Percentiles rank a stretch among this genome's conserved stretches.
phyloP scores from a whole-genome alignment of 2,888 invertebrate species.

The Cerastis leucographa region DNA sequence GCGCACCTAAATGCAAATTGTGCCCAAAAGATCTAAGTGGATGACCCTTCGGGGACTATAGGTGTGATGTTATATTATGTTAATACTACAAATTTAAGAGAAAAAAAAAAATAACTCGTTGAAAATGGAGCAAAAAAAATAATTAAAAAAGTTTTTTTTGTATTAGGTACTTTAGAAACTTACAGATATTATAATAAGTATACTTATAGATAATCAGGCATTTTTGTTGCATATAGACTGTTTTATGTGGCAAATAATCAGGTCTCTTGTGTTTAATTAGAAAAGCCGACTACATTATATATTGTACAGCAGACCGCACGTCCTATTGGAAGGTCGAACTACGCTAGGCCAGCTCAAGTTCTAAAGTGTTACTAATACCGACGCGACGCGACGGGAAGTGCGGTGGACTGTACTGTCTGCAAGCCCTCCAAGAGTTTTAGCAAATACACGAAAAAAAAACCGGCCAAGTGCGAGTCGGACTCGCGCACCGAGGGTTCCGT shows the following conservation, averaged over 20 bases:
- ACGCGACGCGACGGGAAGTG: not conserved
- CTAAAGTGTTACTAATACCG: not conserved
- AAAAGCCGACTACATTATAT: not conserved
- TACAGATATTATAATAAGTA: too few relatives aligned
- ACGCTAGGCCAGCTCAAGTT: not conserved
- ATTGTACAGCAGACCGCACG: not conserved
- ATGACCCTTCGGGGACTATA: not conserved
- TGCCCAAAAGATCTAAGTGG: too few relatives aligned
- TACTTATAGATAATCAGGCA: too few relatives aligned
- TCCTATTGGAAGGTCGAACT: not conserved
- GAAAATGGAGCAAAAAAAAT: too few relatives aligned
- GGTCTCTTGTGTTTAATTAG: too few relatives aligned
- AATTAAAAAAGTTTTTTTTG: too few relatives aligned
- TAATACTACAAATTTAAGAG: too few relatives aligned
- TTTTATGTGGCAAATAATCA: too few relatives aligned
- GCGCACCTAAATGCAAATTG: not conserved
- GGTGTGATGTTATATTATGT: not conserved
- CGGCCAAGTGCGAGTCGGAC: too few relatives aligned
- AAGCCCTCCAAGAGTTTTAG: not conserved
- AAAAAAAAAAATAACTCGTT: not conserved
- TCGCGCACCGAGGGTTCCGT: too few relatives aligned
- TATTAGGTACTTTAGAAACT: too few relatives aligned
- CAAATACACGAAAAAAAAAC: not conserved
- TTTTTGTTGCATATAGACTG: too few relatives aligned
- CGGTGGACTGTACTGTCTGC: not conserved